Conservation (phyloP, 2,113 vertebrate species). For the Alligator mississippiensis region DNA sequence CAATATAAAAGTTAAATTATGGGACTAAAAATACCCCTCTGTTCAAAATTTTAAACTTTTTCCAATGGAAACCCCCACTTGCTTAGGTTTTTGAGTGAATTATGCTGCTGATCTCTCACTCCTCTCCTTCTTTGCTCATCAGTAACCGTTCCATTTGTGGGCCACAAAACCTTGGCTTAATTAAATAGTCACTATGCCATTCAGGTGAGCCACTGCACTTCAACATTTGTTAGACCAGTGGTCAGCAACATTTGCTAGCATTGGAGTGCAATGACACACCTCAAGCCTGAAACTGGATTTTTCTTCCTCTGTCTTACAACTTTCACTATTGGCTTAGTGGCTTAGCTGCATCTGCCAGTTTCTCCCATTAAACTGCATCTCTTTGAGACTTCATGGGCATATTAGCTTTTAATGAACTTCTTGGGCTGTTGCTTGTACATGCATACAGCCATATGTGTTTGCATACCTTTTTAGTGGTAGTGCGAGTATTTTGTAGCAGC, state of each 20-base stretch:
- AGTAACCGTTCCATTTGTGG: background rate
- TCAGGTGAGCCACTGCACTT: background rate
- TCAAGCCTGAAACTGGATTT: too few species aligned
- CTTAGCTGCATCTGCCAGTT: background rate
- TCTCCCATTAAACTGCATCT: background rate
- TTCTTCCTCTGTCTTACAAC: background rate
- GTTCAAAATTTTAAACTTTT: background rate
- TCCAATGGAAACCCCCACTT: background rate
- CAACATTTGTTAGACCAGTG: background rate
- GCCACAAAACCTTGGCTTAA: background rate
- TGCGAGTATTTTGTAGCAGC: background rate
- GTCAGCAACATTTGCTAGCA: too few species aligned
- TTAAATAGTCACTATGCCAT: background rate
- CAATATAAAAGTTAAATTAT: background rate
- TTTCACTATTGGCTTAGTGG: background rate
- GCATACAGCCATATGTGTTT: too few species aligned
- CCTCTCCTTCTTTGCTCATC: background rate
- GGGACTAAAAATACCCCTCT: background rate
- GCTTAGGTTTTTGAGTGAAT: background rate
- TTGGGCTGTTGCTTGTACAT: background rate
- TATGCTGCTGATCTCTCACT: background rate
- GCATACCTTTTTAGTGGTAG: background rate
- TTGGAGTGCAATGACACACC: too few species aligned
- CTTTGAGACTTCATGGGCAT: background rate
- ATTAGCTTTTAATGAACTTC: background rate